A percentile compares a stretch with the other conserved stretches of the same genome.
Conservation (phyloP, 2,797 vertebrate species). For the Odontamblyopus rebecca region DNA sequence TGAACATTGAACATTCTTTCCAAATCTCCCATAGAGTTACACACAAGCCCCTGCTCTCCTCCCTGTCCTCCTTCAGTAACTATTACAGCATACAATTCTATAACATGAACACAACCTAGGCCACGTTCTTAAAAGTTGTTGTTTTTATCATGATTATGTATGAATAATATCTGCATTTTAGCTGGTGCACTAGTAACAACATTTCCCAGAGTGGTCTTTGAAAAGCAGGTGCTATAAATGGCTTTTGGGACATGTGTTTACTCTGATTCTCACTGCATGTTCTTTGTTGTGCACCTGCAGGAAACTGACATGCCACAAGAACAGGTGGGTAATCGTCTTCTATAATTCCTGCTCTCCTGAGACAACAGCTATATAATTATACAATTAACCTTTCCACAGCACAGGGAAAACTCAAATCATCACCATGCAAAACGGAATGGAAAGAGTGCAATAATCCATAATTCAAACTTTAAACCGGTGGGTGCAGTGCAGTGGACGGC, state of each 20-base stretch:
- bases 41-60: too few species aligned
- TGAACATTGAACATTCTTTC: too few species aligned
- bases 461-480: conserved; percentile 54
- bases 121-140: too few species aligned
- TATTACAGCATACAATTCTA: too few species aligned
- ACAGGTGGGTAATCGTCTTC: conserved; percentile 20
- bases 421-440: conserved; percentile 44
- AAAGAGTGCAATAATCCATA: conserved; percentile 48
- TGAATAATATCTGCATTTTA: too few species aligned
- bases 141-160: too few species aligned
- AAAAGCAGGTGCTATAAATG: not conserved
- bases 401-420: conserved; percentile 50
- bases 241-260: not conserved
- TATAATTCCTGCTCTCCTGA: conserved; percentile 24
- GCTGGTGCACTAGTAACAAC: not conserved
- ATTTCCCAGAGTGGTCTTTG: not conserved
- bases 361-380: conserved; percentile 50
- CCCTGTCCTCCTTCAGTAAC: too few species aligned
- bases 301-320: not conserved
- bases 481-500: conserved; percentile 31
- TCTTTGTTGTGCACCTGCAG: not conserved
- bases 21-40: too few species aligned
- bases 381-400: conserved; percentile 64
- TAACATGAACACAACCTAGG: too few species aligned
- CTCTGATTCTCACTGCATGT: not conserved